Evolutionary conservation across 2,888 invertebrate species (phyloP), one percentile per base, ranked within the genome.

Genomic region (Temnothorax ravouxi): DNA sequence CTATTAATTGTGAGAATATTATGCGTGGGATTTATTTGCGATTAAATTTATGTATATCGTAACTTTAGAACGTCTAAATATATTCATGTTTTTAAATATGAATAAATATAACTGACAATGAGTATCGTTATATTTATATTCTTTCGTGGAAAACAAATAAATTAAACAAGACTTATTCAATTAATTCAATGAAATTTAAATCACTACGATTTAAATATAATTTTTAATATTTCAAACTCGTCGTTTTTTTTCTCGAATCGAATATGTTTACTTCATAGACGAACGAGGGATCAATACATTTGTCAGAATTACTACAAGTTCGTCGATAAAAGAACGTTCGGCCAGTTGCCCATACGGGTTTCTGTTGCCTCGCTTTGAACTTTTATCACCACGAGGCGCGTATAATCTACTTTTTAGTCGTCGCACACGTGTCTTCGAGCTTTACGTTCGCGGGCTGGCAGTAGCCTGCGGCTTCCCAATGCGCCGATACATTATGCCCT

Each of bases 361-460:
- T 76, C 75, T 62, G 62, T 69, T 71, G 74, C 54, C 67, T 87
- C 85, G 86, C 90, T 90, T 90, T 89, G 88, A 90, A 89, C 90
- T 90, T 90, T 90, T 89, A 90, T 89, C 88, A 85, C 88, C 77
- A 74, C 69, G 67, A 75, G 71, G 74, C 86, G 85, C 71, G 83
- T 82, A 81, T 86, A 84, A 84, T 86, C 84, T 85, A 84, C 76
- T 81, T 86, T 86, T 87, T 87, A 83, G 77, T 83, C 86, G 66
- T 84, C 81, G 76, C 74, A 77, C 84, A 83, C 82, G 84, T 86
- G 79, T 82, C 56, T 81, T 79, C 72, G 71, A 52, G 84, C 71
- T 74, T 80, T 80, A 80, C 72, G 79, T 50, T 72, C 72, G 50
- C 59, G 59, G 34, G 25, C 59, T 79, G 56, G 34, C 34, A 38